Base-by-base conservation (phyloP, 2,797 vertebrate genomes). In the Paedocypris micromegethes region DNA sequence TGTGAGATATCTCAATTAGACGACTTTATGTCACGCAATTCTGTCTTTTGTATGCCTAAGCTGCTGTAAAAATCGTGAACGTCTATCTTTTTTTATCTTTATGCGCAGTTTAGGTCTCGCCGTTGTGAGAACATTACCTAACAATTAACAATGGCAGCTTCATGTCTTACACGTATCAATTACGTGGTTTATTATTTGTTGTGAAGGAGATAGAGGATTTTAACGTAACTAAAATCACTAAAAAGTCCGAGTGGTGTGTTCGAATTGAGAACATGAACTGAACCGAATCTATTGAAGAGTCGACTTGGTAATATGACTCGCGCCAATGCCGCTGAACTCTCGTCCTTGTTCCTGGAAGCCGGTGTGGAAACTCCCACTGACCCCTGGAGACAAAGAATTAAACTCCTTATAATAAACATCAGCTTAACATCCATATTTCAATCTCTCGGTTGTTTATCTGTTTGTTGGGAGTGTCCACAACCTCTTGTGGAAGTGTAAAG, bases 341-440 rank as follows among this genome's bases (percentile, higher is more conserved):
- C 70, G 61, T 77, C 72, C 6, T 64, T 71, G 75, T 76, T 78
- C 74, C 72, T 76, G 73, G 67, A 80, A 72, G 70, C 75, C 74
- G 81, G 84, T 85, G 85, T 86, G 70, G 60, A 81, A 87, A 87
- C 82, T 84, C 81, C 86, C 73, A 72, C 81, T 82, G 82, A 80
- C 83, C 84, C 79, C 77, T 72, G 38, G 59, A 63, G 68, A 63
- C 44, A 39, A 39, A 38, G 39, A 44, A 62, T 55, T 48, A 48
- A 69, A 54, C 5, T 38, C 44, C 7, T 23, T 42, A 9, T 48
- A 68, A 54, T 68, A 68, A 68, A 68, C 58, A 68, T 5, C 44
- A 5, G 4, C 8, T 47, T 5, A 47, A 5, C 44, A n/a, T 61
- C 59, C 42, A n/a, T 38, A 54, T 5, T 46, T 60, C 6, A 9